phyloP scores from a whole-genome alignment of 2,113 vertebrate genomes.

The Cochlearius cochlearius region DNA sequence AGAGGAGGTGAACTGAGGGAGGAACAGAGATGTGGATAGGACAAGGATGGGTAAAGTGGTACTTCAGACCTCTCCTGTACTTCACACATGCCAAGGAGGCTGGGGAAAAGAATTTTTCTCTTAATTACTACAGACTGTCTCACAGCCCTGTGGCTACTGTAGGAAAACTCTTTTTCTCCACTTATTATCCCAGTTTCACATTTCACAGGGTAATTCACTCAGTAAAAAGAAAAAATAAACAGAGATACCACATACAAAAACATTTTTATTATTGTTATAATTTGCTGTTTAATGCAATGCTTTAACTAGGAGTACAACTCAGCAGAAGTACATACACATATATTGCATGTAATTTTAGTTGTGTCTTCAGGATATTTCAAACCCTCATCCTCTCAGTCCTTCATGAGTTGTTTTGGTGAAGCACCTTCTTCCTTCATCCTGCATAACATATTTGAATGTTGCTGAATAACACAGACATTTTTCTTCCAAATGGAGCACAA shows the following conservation, averaged over 20 bases:
- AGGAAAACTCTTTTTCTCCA: neutral
- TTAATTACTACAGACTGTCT: neutral
- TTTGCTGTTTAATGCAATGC: conserved; percentile 33
- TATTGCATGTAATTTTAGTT: conserved; percentile 33
- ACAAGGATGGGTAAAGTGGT: neutral
- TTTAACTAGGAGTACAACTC: conserved; percentile 57
- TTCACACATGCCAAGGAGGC: neutral
- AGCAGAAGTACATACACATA: conserved; percentile 49
- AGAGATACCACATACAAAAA: conserved; percentile 35
- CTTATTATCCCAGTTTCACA: neutral
- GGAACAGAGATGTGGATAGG: neutral
- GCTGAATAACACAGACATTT: neutral
- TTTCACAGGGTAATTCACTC: neutral
- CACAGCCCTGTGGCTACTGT: neutral
- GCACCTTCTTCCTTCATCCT: neutral
- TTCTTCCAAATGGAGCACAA: conserved; percentile 1
- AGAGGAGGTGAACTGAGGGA: neutral
- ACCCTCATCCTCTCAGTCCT: neutral
- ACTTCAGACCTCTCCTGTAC: neutral
- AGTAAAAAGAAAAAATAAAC: neutral
- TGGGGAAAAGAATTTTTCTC: neutral
- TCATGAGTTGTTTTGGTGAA: neutral
- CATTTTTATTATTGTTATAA: conserved; percentile 49
- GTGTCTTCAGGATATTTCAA: conserved; percentile 26
- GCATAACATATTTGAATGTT: neutral